Base-by-base conservation (phyloP, 2,888 invertebrate genomes). In the Drosophila meridionalis region DNA sequence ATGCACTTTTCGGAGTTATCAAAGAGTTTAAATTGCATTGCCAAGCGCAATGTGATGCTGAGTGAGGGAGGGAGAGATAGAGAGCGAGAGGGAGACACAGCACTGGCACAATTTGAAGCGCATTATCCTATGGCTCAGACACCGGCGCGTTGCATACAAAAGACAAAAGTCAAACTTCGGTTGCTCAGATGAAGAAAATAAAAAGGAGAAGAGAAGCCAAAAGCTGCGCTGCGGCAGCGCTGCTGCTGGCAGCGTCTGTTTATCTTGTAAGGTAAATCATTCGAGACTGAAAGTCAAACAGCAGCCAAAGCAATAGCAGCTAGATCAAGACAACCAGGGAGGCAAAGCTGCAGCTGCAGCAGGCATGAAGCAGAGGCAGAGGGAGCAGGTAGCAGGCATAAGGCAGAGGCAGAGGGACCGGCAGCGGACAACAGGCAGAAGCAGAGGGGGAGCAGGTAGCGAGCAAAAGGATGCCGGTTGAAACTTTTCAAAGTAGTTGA, bases 21-120 rank as follows among this genome's bases (percentile, higher is more conserved):
- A 90, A 90, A 90, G 87, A 87, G 89, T 87, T 89, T 89, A 87
- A 87, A 87, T 87, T 90, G 90, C 90, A 85, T 87, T 87, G 80
- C 89, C 76, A 80, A 76, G 76, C 85, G 73, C 71, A 79, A 65
- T 74, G 73, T 65, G 65, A 45, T 52, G 68, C 57, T 40, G 57
- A 32, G 9, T 5, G 50, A n/a, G 30, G 8, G 30, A 30, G 38
- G 55, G 36, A 1, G 32, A n/a, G 12, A 38, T 36, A 26, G n/a
- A 14, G 32, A 11, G 30, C 43, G 47, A 20, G 11, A 6, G 28
- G 30, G 45, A 34, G 38, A 1, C 38, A 32, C 20, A 30, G 52
- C 20, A 26, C 20, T 6, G 52, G n/a, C 86, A 87, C 87, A 90
- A 80, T 87, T 86, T 90, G 87, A 88, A 83, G 87, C 89, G 89